Conservation (phyloP, 1,140 invertebrate species). For the Antheraea mylitta region DNA sequence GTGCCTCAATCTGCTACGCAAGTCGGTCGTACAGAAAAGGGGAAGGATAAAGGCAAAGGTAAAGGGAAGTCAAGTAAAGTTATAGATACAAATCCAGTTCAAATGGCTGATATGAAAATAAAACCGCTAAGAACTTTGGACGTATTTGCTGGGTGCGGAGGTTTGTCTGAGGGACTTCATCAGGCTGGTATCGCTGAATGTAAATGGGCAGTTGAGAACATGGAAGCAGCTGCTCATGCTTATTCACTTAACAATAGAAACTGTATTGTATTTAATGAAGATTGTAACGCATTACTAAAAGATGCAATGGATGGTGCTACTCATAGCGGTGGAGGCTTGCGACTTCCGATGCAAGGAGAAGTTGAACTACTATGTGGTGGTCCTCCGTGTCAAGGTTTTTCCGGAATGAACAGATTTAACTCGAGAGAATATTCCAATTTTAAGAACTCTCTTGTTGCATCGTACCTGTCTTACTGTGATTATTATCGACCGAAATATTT, state of each 20-base stretch:
- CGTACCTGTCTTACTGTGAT: slow-evolving; percentile 92
- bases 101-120: slow-evolving; percentile 54
- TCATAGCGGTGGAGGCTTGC: slow-evolving; percentile 77
- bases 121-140: slow-evolving; percentile 85
- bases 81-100: slow-evolving; percentile 36
- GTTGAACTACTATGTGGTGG: slow-evolving; percentile 93
- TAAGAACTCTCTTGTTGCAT: slow-evolving; percentile 93
- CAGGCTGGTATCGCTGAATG: slow-evolving; percentile 84
- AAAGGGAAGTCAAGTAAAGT: slow-evolving; percentile 83
- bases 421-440: slow-evolving; percentile 92
- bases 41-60: slow-evolving; percentile 84
- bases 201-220: slow-evolving; percentile 91
- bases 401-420: slow-evolving; percentile 94
- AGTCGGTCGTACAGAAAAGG: slow-evolving; percentile 82
- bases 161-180: slow-evolving; percentile 86
- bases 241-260: slow-evolving; percentile 89
- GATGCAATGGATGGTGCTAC: slow-evolving; percentile 80
- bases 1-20: slow-evolving; percentile 80
- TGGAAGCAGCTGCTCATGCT: slow-evolving; percentile 88
- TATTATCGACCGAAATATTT: slow-evolving; percentile 93
- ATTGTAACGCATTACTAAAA: slow-evolving; percentile 88
- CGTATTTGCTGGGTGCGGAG: slow-evolving; percentile 95
- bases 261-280: slow-evolving; percentile 88
- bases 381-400: slow-evolving; percentile 96
- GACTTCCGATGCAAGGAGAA: slow-evolving; percentile 87